Evolutionary conservation across 1,140 invertebrate species (phyloP).

Genomic region (Drosophila cardini): DNA sequence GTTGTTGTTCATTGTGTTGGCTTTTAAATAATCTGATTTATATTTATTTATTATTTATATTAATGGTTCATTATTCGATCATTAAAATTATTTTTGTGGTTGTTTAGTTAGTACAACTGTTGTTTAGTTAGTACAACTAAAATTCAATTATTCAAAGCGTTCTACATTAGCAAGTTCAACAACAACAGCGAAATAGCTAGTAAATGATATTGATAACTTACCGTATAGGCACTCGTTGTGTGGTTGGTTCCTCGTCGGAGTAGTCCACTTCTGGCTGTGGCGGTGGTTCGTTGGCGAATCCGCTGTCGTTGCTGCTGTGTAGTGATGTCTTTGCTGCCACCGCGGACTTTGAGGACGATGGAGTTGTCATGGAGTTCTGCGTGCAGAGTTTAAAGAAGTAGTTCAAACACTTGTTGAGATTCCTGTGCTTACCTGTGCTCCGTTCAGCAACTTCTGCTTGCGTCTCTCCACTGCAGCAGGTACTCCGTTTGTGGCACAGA

Average conservation of each 20-base stretch:
- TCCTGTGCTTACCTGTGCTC: conserved; percentile 53
- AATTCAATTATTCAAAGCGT: too few relatives aligned
- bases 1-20: background rate
- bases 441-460: conserved; percentile 78
- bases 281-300: conserved; percentile 94
- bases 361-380: conserved; percentile 61
- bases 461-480: conserved; percentile 74
- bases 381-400: background rate
- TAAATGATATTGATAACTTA: conserved; percentile 83
- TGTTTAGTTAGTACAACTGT: too few relatives aligned
- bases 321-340: conserved; percentile 90
- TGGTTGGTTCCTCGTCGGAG: conserved; percentile 92
- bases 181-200: conserved; percentile 3
- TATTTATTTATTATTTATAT: too few relatives aligned
- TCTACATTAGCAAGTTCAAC: background rate
- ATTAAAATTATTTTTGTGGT: too few relatives aligned
- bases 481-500: conserved; percentile 83
- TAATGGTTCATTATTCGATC: too few relatives aligned
- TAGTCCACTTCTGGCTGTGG: conserved; percentile 95
- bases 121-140: too few relatives aligned
- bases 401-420: background rate
- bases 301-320: conserved; percentile 95
- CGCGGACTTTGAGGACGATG: conserved; percentile 60
- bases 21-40: too few relatives aligned
- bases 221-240: conserved; percentile 89